These are phyloP conservation scores for Karalla daura DNA, from an alignment of 2,797 vertebrate species.

Conservation along the genomic window DNA sequence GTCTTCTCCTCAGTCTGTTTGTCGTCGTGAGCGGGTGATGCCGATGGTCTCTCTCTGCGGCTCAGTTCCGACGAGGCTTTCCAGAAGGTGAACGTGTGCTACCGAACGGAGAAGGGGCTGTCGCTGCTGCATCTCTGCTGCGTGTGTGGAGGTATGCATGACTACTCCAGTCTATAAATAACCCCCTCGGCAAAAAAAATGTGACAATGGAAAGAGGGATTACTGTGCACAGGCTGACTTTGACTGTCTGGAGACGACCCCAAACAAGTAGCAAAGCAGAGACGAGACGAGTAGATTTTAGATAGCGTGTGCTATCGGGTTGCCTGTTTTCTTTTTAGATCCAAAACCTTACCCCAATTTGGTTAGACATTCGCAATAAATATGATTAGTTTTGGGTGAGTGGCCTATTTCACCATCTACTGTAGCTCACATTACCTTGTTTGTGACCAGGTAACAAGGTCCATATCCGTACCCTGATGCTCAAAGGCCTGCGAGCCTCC, in stretches of 20 bases:
- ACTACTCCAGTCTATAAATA: slow-evolving; percentile 71
- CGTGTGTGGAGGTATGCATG: slow-evolving; percentile 88
- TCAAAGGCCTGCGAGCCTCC: slow-evolving; percentile 93
- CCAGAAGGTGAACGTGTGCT: slow-evolving; percentile 94
- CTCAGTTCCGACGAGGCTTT: slow-evolving; percentile 95
- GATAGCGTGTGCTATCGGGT: background rate
- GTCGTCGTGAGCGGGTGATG: slow-evolving; percentile 26
- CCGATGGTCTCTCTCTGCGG: slow-evolving; percentile 52
- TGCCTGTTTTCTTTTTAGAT: background rate
- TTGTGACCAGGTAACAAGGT: slow-evolving; percentile 87
- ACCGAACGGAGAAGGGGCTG: slow-evolving; percentile 91
- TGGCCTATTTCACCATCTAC: background rate
- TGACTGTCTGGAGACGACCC: slow-evolving; percentile 45
- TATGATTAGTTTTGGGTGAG: background rate
- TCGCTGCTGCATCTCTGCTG: slow-evolving; percentile 96
- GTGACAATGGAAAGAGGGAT: slow-evolving; percentile 49
- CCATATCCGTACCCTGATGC: slow-evolving; percentile 90
- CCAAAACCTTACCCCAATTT: background rate
- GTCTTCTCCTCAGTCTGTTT: background rate
- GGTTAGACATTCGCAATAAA: slow-evolving; percentile 1
- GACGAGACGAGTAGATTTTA: background rate
- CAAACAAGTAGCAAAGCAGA: background rate
- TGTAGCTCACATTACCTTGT: background rate
- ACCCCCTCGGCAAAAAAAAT: slow-evolving; percentile 61
- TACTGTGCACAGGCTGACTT: slow-evolving; percentile 25